These are phyloP conservation scores for Stomatorhinus ivindoensis DNA, from an alignment of 2,113 vertebrate species.

Conservation along the genomic window DNA sequence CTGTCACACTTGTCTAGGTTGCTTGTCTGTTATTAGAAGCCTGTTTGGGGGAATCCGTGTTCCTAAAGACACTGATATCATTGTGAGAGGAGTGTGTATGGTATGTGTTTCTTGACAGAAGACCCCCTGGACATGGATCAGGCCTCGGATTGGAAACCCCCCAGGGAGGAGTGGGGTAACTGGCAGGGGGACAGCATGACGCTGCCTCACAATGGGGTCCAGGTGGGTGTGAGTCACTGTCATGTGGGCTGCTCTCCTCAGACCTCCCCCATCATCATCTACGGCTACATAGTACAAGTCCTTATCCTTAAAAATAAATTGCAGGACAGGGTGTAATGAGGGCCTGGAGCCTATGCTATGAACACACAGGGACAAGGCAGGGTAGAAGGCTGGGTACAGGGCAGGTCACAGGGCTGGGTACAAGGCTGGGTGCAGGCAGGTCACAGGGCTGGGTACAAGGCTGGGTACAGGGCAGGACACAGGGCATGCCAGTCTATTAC, in stretches of 20 bases:
- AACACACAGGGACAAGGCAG: not conserved
- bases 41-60: not conserved
- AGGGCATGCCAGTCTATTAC: no score
- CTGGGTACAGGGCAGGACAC: no score
- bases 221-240: not conserved
- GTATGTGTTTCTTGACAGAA: slow-evolving; percentile 28
- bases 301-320: not conserved
- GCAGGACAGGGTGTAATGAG: not conserved
- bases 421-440: no score
- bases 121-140: slow-evolving; percentile 36
- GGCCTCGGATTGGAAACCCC: slow-evolving; percentile 52
- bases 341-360: not conserved
- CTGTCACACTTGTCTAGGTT: not conserved
- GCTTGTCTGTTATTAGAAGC: not conserved
- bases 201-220: slow-evolving; percentile 27
- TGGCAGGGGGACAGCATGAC: slow-evolving; percentile 41
- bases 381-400: no score
- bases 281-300: not conserved
- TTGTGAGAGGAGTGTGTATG: not conserved
- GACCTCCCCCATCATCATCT: not conserved
- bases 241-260: not conserved
- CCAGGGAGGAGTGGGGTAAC: slow-evolving; percentile 50
- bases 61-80: not conserved
- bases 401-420: no score
- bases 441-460: no score